phyloP scores from a whole-genome alignment of 2,113 vertebrate genomes.

The Hippolais icterina region DNA sequence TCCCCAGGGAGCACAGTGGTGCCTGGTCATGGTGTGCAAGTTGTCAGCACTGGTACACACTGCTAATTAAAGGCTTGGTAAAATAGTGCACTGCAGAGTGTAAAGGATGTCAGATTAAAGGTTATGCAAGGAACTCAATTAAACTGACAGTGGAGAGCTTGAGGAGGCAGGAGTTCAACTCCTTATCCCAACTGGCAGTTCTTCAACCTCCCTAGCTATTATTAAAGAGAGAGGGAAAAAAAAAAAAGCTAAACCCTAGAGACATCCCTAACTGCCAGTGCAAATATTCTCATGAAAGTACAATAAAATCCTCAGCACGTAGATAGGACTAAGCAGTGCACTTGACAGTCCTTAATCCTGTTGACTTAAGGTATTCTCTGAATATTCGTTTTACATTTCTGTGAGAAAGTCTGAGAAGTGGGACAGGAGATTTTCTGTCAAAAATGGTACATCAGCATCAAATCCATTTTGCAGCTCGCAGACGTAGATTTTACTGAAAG shows the following conservation, averaged over 20 bases:
- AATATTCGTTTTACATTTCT: background rate
- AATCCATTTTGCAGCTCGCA: background rate
- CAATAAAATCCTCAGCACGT: slow-evolving; percentile 30
- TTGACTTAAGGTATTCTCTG: slow-evolving; percentile 31
- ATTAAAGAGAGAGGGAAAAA: background rate
- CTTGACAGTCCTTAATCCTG: slow-evolving; percentile 60
- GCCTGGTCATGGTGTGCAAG: background rate
- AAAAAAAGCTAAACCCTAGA: background rate
- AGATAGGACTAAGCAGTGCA: slow-evolving; percentile 7
- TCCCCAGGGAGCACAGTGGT: background rate
- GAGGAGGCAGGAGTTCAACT: background rate
- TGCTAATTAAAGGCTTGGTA: background rate
- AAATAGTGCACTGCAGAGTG: background rate
- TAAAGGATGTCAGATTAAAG: background rate
- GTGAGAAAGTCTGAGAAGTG: slow-evolving; percentile 7
- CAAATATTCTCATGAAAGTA: slow-evolving; percentile 29
- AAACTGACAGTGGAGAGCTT: background rate
- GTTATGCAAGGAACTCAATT: background rate
- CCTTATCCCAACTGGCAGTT: background rate
- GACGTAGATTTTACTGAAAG: background rate
- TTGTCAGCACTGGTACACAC: background rate
- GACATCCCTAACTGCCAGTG: background rate
- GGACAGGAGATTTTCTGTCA: background rate
- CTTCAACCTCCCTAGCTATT: background rate
- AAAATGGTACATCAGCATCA: background rate